Base-by-base conservation (phyloP, 1,140 invertebrate genomes). In the Drosophila ambigua region DNA sequence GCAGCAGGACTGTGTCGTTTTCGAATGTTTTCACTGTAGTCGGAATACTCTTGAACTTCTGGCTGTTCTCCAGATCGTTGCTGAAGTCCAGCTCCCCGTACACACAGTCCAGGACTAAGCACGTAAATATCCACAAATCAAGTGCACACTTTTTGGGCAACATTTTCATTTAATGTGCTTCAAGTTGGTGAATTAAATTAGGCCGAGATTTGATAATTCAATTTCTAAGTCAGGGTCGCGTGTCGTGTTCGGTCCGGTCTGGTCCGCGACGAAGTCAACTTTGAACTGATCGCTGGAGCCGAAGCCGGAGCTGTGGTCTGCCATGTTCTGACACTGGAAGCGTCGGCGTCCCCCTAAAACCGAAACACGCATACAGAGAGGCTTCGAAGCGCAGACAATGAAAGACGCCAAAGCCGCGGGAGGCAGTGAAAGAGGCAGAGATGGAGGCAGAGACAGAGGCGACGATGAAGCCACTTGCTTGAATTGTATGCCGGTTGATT, bases 11-110 rank as follows among this genome's bases (percentile, higher is more conserved):
- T 0, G 94, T 95, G 59, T 96, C 94, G 87, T 96, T 96, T 90
- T 96, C 95, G 55, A 93, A 94, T 5, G 94, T 94, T 89, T 95
- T 96, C 8, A 96, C 94, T n/a, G 94, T 95, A 2, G 95, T 95
- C 1, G 95, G 94, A 13, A 94, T 92, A 92, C 94, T 95, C 73
- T 94, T 93, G 79, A 94, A 93, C 55, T 83, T 90, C 44, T 78
- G 81, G 62, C 73, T 87, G 24, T 82, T 82, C 6, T 77, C 71
- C 15, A 84, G 74, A 75, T 87, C 85, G 16, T 90, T 90, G 63
- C 80, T 76, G 52, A 88, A 83, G 49, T 90, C 79, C 48, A 88
- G 50, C 8, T 88, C 79, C 26, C 63, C 66, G 7, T 35, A 20
- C 5, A 53, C 44, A 2, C 23, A 4, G 5, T 31, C 52, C 23